A percentile compares a stretch with the other conserved stretches of the same genome.
These are phyloP conservation scores for Sinopyrophorus schimmeli DNA, from an alignment of 2,888 invertebrate genomes.

Conservation along the genomic window DNA sequence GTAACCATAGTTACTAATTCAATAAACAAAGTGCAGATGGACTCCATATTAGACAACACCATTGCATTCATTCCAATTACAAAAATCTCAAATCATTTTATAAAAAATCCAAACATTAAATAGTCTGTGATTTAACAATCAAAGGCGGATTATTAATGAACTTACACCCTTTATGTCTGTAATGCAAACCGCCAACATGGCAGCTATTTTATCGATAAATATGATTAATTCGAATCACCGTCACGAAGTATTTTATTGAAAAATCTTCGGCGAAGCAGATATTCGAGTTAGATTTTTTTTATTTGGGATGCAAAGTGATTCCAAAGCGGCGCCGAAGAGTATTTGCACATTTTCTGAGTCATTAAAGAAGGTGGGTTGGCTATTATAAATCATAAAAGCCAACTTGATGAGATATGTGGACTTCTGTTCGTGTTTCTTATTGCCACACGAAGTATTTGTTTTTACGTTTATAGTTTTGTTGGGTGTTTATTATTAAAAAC, in stretches of 20 bases:
- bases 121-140: slow-evolving; percentile 8
- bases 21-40: too few relatives aligned
- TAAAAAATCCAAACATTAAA: slow-evolving; percentile 8
- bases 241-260: not conserved
- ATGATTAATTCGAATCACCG: not conserved
- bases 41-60: too few relatives aligned
- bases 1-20: too few relatives aligned
- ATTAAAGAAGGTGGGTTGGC: slow-evolving; percentile 23
- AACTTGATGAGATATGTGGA: slow-evolving; percentile 25
- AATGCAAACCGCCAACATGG: slow-evolving; percentile 13
- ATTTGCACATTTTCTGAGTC: slow-evolving; percentile 21
- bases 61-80: too few relatives aligned
- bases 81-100: too few relatives aligned
- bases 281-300: too few relatives aligned
- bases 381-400: slow-evolving; percentile 17
- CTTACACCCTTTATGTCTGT: slow-evolving; percentile 7
- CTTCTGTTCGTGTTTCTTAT: slow-evolving; percentile 15
- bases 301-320: slow-evolving; percentile 16
- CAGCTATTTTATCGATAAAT: slow-evolving; percentile 10
- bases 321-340: slow-evolving; percentile 22
- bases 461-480: slow-evolving; percentile 1
- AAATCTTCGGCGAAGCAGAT: not conserved
- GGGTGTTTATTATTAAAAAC: too few relatives aligned
- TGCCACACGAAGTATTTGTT: slow-evolving; percentile 7
- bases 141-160: slow-evolving; percentile 20